Evolutionary conservation across 2,113 vertebrate genomes (phyloP).

Genomic region (Garra rufa): DNA sequence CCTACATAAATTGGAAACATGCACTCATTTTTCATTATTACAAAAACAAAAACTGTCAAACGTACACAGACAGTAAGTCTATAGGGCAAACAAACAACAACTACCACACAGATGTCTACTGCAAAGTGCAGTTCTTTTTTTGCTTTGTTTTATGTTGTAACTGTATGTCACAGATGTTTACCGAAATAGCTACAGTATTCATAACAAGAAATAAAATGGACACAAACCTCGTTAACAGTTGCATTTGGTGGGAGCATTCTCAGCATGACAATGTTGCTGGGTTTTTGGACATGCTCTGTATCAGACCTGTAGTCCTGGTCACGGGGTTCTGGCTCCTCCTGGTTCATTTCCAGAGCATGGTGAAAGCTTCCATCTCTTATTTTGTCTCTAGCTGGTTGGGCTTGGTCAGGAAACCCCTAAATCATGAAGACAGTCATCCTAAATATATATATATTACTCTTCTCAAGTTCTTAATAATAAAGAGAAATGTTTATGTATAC

Average conservation of each 20-base stretch:
- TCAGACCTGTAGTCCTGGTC: slow-evolving; percentile 91
- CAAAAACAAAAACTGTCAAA: no score
- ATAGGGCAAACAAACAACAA: background rate
- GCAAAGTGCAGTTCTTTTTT: background rate
- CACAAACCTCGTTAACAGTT: slow-evolving; percentile 83
- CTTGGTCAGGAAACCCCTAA: slow-evolving; percentile 71
- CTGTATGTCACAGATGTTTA: background rate
- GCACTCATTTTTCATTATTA: no score
- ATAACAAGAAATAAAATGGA: background rate
- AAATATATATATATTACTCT: background rate
- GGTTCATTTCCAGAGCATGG: slow-evolving; percentile 54
- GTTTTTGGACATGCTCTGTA: slow-evolving; percentile 80
- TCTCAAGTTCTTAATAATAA: background rate
- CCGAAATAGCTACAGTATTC: background rate
- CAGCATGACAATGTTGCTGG: slow-evolving; percentile 93
- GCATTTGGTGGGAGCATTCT: slow-evolving; percentile 88
- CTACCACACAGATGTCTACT: background rate
- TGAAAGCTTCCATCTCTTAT: slow-evolving; percentile 50
- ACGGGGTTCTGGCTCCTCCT: slow-evolving; percentile 79
- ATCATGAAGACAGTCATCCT: background rate
- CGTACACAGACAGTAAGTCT: no score
- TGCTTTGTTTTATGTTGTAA: background rate
- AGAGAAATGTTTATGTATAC: background rate
- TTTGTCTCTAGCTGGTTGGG: slow-evolving; percentile 57
- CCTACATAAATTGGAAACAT: no score